Conservation (phyloP, 1,140 invertebrate species). For the Caenorhabditis briggsae region DNA sequence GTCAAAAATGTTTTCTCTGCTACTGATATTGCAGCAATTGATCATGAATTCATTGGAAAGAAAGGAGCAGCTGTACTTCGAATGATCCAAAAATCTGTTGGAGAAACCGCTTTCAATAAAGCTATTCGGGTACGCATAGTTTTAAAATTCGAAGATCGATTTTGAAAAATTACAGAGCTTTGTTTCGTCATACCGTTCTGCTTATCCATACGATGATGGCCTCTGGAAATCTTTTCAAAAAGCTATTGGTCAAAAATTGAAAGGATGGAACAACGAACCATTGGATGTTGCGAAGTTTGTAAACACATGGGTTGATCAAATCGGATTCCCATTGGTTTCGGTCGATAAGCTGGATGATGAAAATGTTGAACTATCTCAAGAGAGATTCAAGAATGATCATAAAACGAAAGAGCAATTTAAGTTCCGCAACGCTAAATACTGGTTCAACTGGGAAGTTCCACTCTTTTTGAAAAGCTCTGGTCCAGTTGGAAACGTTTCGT, state of each 20-base stretch:
- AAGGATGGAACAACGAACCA: slow-evolving; percentile 39
- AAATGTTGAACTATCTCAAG: slow-evolving; percentile 71
- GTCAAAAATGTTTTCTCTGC: slow-evolving; percentile 29
- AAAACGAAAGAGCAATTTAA: slow-evolving; percentile 69
- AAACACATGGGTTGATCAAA: slow-evolving; percentile 67
- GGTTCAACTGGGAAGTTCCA: slow-evolving; percentile 68
- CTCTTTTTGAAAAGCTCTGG: slow-evolving; percentile 58
- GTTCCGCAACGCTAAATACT: slow-evolving; percentile 68
- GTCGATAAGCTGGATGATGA: slow-evolving; percentile 69
- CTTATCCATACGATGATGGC: slow-evolving; percentile 22
- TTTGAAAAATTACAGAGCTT: slow-evolving; percentile 54
- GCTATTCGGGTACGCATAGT: slow-evolving; percentile 57
- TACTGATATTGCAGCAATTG: slow-evolving; percentile 33
- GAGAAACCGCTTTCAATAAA: slow-evolving; percentile 61
- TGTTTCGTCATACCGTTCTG: background rate
- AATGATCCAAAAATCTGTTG: slow-evolving; percentile 63
- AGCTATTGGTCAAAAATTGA: slow-evolving; percentile 38
- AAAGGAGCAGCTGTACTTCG: slow-evolving; percentile 63
- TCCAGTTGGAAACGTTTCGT: slow-evolving; percentile 62
- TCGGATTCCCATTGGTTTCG: slow-evolving; percentile 75
- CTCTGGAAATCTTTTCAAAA: slow-evolving; percentile 57
- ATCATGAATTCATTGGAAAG: slow-evolving; percentile 43
- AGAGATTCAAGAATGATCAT: slow-evolving; percentile 75
- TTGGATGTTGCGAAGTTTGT: slow-evolving; percentile 52
- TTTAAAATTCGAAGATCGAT: background rate